Conservation (phyloP, 2,113 vertebrate genomes). For the Anser brachyrhynchus region DNA sequence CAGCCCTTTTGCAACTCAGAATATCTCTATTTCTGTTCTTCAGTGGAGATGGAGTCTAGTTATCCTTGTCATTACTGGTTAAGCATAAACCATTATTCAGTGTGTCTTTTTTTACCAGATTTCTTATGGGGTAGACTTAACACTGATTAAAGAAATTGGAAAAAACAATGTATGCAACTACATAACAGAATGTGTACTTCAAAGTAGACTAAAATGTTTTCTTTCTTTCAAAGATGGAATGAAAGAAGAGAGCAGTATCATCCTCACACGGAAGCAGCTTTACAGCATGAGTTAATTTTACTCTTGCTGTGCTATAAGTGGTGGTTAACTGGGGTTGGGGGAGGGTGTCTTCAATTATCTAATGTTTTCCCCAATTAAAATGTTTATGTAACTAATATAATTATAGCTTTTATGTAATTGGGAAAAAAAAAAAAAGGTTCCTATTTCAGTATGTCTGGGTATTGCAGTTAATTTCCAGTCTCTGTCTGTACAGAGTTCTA, state of each 20-base stretch:
- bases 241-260: not conserved
- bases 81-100: not conserved
- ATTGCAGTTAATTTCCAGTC: slow-evolving; percentile 38
- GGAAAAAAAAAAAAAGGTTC: not conserved
- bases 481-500: not conserved
- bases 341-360: slow-evolving; percentile 14
- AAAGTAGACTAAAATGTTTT: not conserved
- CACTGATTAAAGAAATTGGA: not conserved
- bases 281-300: slow-evolving; percentile 4
- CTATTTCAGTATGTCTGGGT: slow-evolving; percentile 13
- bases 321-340: not conserved
- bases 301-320: not conserved
- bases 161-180: not conserved
- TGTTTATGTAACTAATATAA: slow-evolving; percentile 53
- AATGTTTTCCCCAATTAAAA: slow-evolving; percentile 30
- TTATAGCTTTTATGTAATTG: slow-evolving; percentile 42
- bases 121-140: not conserved
- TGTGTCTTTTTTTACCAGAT: not conserved
- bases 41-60: not conserved
- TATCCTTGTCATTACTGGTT: not conserved
- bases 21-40: not conserved
- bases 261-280: not conserved
- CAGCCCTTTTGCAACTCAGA: not conserved
- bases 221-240: not conserved
- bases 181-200: not conserved